These are phyloP conservation scores for Oceanodroma tethys DNA, from an alignment of 2,113 vertebrate species.

Conservation along the genomic window DNA sequence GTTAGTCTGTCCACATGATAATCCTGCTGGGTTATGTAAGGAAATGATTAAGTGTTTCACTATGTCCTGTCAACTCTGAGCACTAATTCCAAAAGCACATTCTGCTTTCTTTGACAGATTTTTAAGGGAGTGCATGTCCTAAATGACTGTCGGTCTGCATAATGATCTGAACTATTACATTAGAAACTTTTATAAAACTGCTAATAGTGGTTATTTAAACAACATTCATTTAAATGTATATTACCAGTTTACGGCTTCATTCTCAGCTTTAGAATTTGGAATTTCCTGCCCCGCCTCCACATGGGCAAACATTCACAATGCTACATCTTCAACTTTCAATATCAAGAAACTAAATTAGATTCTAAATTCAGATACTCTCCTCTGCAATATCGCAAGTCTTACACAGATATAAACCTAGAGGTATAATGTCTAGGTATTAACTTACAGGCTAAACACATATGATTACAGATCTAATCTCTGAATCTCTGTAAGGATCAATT, in stretches of 20 bases:
- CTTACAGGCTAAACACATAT: background rate
- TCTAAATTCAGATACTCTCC: background rate
- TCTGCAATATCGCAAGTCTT: background rate
- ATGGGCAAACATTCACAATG: background rate
- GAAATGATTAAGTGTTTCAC: background rate
- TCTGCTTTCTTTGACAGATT: background rate
- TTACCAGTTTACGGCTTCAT: background rate
- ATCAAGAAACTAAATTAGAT: background rate
- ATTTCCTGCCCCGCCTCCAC: background rate
- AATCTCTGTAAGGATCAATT: background rate
- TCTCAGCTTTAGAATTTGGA: background rate
- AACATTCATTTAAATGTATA: background rate
- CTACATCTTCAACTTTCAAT: background rate
- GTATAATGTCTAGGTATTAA: background rate
- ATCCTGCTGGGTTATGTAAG: constrained; percentile 2
- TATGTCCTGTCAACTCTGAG: background rate
- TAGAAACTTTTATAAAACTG: background rate
- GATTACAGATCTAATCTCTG: background rate
- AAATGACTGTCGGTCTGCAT: background rate
- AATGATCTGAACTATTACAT: background rate
- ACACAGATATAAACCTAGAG: background rate
- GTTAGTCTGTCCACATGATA: background rate
- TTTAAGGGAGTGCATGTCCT: background rate
- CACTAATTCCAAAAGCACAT: background rate
- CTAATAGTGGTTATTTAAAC: background rate